Evolutionary conservation across 2,113 vertebrate genomes (phyloP).

Genomic region (Platysteira castanea): DNA sequence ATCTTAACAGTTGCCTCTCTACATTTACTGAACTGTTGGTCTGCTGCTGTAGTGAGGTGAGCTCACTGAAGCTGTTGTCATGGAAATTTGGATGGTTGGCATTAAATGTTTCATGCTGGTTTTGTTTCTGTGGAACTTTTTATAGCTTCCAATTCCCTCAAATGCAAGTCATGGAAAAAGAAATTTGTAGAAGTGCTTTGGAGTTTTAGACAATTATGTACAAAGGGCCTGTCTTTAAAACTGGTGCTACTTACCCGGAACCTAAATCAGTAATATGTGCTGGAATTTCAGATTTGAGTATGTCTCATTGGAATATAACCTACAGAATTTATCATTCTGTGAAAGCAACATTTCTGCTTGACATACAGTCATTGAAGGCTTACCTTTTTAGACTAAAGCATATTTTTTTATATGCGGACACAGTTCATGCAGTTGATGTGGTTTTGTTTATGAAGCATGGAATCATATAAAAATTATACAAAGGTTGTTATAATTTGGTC

Average conservation of each 20-base stretch:
- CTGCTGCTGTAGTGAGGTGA: not conserved
- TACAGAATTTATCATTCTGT: not conserved
- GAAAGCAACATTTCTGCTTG: not conserved
- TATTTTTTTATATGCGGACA: not conserved
- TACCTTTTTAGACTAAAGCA: not conserved
- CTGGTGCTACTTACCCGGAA: not conserved
- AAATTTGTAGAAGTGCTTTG: not conserved
- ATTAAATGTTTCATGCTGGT: not conserved
- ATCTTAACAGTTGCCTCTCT: not conserved
- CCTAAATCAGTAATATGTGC: not conserved
- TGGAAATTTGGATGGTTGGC: slow-evolving; percentile 18
- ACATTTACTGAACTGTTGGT: not conserved
- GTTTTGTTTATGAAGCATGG: not conserved
- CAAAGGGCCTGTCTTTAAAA: not conserved
- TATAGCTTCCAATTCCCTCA: not conserved
- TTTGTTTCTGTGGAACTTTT: slow-evolving; percentile 28
- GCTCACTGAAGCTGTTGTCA: not conserved
- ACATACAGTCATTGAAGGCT: not conserved
- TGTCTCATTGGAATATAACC: not conserved
- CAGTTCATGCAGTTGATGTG: not conserved
- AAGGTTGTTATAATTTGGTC: not conserved
- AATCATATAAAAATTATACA: not conserved
- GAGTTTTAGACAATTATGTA: not conserved
- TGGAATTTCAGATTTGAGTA: not conserved
- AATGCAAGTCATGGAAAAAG: not conserved